Base-by-base conservation (phyloP, 1,140 invertebrate genomes). In the Euschistus heros region DNA sequence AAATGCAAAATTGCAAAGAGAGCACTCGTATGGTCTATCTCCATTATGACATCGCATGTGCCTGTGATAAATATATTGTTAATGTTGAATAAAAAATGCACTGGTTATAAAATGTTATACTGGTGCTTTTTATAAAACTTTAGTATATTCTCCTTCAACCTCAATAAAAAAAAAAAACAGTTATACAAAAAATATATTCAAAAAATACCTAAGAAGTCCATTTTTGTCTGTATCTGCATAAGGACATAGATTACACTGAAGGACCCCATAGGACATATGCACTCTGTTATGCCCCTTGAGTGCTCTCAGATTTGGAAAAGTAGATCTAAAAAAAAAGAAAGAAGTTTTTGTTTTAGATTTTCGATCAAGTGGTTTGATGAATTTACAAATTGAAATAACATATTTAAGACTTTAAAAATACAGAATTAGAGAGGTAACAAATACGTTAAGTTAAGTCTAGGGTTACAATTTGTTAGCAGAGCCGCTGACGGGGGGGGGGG, bases 11-110 rank as follows among this genome's bases (percentile, higher is more conserved):
- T 92, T 91, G 75, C 95, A 98, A 2, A 96, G 81, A 0, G 86
- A 84, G 72, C 95, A 97, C 73, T 96, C 91, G 72, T 92, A 98
- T 0, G 94, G 94, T 5, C 93, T 80, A 71, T 97, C 93, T 0
- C 94, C 94, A 72, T 95, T 97, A 76, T 97, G 94, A 2, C 88
- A 89, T 68, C 93, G 80, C 83, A 97, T 86, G 74, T 97, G 89
- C 30, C 91, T 85, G 2, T 91, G 84, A 2, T 97, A 74, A 0
- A 30, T 5, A 37, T 37, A 37, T 37, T 37, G 5, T 37, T 10
- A 37, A 6, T 30, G 13, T n/a, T n/a, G n/a, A n/a, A n/a, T n/a
- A n/a, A n/a, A n/a, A n/a, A n/a, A n/a, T n/a, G n/a, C n/a, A n/a
- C n/a, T n/a, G n/a, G n/a, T n/a, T n/a, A n/a, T n/a, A n/a, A n/a